Base-by-base conservation (phyloP, 2,113 vertebrate genomes). In the Dolichallabes microphthalmus region DNA sequence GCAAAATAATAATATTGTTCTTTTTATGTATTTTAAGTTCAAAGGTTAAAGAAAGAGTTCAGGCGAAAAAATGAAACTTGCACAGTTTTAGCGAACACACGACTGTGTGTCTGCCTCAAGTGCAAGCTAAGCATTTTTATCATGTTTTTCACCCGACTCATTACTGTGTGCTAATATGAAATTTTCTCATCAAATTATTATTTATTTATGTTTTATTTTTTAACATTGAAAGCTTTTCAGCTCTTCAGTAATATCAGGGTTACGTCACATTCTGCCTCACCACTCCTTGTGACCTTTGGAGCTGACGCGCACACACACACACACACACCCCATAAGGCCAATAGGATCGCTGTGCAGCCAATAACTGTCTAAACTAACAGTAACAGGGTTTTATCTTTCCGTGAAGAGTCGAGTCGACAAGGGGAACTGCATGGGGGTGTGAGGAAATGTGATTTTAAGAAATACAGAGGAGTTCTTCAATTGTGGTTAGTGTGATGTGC, bases 231-330 rank as follows among this genome's bases (percentile, higher is more conserved):
- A 69, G 13, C 9, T 25, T 35, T 14, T n/a, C n/a, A n/a, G n/a
- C 6, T 8, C 53, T 52, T 58, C 13, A 61, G 68, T 27, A 63
- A 58, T 50, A 61, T 83, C 71, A 30, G 6, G 35, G 14, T 30
- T 19, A 5, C 63, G 17, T 69, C 20, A 52, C 57, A 66, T 27
- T 82, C 53, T 30, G 32, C 25, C 35, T 57, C 63, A 78, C 77
- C 88, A 86, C 85, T 85, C 88, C 88, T 82, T 82, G 14, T 88
- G 85, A 88, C 86, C 87, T 88, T 88, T 88, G 87, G 80, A 88
- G 82, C 82, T 7, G 10, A 82, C 25, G 64, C 69, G 45, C 79
- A 80, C 64, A 80, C 63, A 79, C 60, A 73, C 71, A 76, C 15
- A 84, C 39, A 30, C 81, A 63, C 27, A 87, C 57, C 78, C 78